Evolutionary conservation across 2,113 vertebrate genomes (phyloP).

Genomic region (Origma solitaria): DNA sequence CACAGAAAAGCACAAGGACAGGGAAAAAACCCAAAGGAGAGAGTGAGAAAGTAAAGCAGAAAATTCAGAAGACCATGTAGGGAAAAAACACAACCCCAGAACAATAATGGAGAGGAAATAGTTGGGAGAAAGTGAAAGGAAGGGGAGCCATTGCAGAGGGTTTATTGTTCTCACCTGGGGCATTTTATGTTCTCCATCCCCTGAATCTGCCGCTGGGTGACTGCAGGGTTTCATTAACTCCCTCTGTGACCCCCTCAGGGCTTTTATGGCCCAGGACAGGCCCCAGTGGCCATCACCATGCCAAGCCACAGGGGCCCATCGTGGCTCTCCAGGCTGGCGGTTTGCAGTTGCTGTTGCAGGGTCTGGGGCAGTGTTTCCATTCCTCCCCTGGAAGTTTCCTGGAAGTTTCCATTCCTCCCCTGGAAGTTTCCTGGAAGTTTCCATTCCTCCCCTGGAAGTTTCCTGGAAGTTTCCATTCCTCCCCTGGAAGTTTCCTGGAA

Average conservation of each 20-base stretch:
- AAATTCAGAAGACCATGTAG: background rate
- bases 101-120: background rate
- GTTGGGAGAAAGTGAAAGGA: background rate
- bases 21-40: background rate
- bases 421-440: background rate
- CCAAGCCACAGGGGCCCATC: background rate
- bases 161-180: background rate
- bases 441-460: background rate
- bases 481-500: background rate
- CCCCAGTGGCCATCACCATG: background rate
- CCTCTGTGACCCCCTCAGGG: background rate
- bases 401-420: background rate
- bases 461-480: background rate
- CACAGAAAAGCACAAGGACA: background rate
- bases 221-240: background rate
- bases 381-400: background rate
- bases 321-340: rapidly evolving
- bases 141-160: background rate
- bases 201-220: background rate
- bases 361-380: background rate
- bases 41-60: background rate
- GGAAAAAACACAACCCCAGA: rapidly evolving
- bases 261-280: background rate
- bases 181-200: background rate
- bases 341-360: rapidly evolving